phyloP scores from a whole-genome alignment of 1,140 invertebrate genomes.

The Diorhabda sublineata region DNA sequence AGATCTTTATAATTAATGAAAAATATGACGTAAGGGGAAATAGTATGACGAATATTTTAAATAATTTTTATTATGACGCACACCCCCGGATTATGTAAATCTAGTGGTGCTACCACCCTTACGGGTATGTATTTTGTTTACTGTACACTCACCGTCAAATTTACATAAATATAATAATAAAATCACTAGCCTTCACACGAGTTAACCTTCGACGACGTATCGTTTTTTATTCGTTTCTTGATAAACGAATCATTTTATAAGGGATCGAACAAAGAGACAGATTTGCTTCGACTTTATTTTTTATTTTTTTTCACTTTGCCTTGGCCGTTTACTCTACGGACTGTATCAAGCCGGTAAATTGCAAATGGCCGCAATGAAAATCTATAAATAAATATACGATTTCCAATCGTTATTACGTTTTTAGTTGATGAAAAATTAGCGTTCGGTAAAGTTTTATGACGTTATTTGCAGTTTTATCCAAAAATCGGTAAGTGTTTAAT shows the following conservation, averaged over 20 bases:
- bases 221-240: neutral
- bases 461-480: conserved; percentile 15
- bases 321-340: conserved; percentile 26
- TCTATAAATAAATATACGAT: conserved; percentile 44
- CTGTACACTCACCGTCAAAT: conserved; percentile 26
- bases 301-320: conserved; percentile 21
- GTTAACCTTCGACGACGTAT: neutral
- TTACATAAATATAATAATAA: neutral
- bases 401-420: conserved; percentile 39
- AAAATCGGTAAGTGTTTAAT: conserved; percentile 31
- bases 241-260: neutral
- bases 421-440: conserved; percentile 30
- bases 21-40: too few relatives aligned
- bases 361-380: conserved; percentile 39
- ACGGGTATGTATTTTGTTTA: conserved; percentile 25
- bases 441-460: conserved; percentile 26
- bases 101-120: conserved; percentile 24
- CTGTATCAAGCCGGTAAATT: conserved; percentile 41
- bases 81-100: conserved; percentile 32
- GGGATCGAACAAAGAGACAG: neutral
- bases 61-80: conserved; percentile 16
- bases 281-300: neutral
- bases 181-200: neutral
- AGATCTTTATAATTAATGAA: too few relatives aligned
- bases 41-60: conserved; percentile 10